These are phyloP conservation scores for Phymatocera aterrima DNA, from an alignment of 2,888 invertebrate species.

Conservation along the genomic window DNA sequence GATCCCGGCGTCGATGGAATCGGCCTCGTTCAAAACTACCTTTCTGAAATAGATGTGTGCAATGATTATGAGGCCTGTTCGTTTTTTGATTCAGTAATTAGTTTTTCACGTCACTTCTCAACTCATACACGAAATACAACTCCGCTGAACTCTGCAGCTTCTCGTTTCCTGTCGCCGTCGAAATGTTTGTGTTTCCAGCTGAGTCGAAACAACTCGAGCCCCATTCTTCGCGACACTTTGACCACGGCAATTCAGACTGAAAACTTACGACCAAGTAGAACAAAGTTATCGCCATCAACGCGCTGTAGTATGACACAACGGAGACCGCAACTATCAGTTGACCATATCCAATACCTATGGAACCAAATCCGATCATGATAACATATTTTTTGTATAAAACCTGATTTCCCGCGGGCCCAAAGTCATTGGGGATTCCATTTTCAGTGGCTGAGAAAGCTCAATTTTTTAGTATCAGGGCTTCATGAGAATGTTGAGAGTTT, in stretches of 20 bases:
- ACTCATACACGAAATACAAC: conserved; percentile 66
- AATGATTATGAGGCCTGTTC: background rate
- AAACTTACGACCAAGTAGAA: conserved; percentile 75
- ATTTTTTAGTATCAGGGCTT: too few relatives aligned
- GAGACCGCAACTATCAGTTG: conserved; percentile 73
- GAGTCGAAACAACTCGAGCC: conserved; percentile 60
- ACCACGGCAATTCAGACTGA: conserved; percentile 74
- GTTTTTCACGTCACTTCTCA: background rate
- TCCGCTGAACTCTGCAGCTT: conserved; percentile 64
- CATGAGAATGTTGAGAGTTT: too few relatives aligned
- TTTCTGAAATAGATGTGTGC: conserved; percentile 69
- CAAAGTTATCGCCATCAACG: conserved; percentile 75
- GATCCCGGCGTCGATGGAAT: conserved; percentile 74
- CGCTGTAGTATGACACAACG: conserved; percentile 75
- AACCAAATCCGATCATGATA: too few relatives aligned
- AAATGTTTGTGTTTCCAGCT: background rate
- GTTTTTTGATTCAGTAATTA: background rate
- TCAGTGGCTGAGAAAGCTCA: too few relatives aligned
- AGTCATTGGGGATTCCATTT: too few relatives aligned
- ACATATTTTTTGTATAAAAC: too few relatives aligned
- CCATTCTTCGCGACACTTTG: conserved; percentile 72
- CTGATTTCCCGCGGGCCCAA: too few relatives aligned
- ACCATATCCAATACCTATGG: conserved; percentile 73
- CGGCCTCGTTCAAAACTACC: conserved; percentile 76
- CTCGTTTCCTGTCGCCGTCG: background rate